phyloP scores from a whole-genome alignment of 2,113 vertebrate species.

The Trichechus manatus region DNA sequence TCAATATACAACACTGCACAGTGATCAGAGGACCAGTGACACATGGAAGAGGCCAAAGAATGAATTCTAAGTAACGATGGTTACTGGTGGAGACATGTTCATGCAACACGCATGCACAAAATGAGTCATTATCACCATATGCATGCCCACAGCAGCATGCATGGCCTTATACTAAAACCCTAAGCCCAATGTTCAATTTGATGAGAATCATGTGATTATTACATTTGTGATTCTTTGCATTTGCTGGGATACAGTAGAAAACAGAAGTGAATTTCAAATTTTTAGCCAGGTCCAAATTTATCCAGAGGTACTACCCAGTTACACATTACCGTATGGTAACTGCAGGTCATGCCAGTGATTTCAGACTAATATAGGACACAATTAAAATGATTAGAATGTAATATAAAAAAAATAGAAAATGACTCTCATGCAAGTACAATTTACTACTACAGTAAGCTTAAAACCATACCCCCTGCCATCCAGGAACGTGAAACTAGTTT shows the following conservation, averaged over 20 bases:
- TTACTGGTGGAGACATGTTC: slow-evolving; percentile 79
- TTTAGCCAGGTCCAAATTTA: slow-evolving; percentile 70
- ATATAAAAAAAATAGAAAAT: slow-evolving; percentile 79
- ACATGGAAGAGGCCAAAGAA: slow-evolving; percentile 78
- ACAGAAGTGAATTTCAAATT: slow-evolving; percentile 41
- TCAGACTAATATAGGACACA: slow-evolving; percentile 69
- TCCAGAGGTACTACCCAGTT: slow-evolving; percentile 57
- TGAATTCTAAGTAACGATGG: slow-evolving; percentile 66
- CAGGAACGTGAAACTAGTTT: slow-evolving; percentile 98
- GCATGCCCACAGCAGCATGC: slow-evolving; percentile 86
- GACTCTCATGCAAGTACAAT: slow-evolving; percentile 89
- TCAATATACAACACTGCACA: slow-evolving; percentile 64
- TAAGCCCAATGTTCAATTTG: slow-evolving; percentile 58
- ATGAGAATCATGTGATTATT: slow-evolving; percentile 59
- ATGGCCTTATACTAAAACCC: slow-evolving; percentile 71
- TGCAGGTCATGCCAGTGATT: slow-evolving; percentile 79
- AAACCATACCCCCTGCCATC: slow-evolving; percentile 99
- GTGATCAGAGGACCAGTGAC: slow-evolving; percentile 71
- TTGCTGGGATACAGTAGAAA: slow-evolving; percentile 60
- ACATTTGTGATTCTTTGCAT: slow-evolving; percentile 33
- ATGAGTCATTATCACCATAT: slow-evolving; percentile 74
- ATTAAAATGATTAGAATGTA: slow-evolving; percentile 78
- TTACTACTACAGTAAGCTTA: slow-evolving; percentile 91
- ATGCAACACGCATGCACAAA: slow-evolving; percentile 88
- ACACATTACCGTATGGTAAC: neutral